Evolutionary conservation across 2,113 vertebrate species (phyloP).

Genomic region (Zapus hudsonius): DNA sequence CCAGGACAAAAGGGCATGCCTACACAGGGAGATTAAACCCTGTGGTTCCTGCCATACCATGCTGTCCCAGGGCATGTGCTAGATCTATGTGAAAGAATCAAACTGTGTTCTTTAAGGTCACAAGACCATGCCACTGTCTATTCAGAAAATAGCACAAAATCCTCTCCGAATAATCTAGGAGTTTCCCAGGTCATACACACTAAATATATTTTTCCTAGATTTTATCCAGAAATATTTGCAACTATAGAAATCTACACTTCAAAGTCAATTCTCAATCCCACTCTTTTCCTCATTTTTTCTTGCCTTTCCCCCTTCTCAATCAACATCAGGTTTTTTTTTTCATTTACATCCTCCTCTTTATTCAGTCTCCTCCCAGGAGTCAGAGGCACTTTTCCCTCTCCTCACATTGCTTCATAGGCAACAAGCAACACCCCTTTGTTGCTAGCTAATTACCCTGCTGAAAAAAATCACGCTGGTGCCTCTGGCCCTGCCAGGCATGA

Average conservation of each 20-base stretch:
- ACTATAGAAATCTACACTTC: neutral
- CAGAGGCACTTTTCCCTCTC: neutral
- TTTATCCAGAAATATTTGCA: constrained; percentile 36
- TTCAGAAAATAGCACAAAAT: neutral
- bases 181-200: neutral
- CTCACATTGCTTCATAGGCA: neutral
- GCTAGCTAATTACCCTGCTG: neutral
- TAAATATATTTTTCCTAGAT: neutral
- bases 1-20: neutral
- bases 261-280: neutral
- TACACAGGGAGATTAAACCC: neutral
- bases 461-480: neutral
- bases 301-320: neutral
- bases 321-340: neutral
- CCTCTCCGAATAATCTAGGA: neutral
- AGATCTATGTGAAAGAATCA: neutral
- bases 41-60: neutral
- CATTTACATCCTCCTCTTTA: neutral
- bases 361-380: neutral
- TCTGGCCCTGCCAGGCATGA: neutral
- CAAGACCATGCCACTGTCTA: neutral
- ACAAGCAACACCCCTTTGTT: neutral
- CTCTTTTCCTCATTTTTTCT: neutral
- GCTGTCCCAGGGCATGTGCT: neutral
- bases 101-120: neutral